Percentiles rank a stretch among this genome's conserved stretches.
Conservation (phyloP, 2,888 invertebrate species). For the Drosophila hamatofila region DNA sequence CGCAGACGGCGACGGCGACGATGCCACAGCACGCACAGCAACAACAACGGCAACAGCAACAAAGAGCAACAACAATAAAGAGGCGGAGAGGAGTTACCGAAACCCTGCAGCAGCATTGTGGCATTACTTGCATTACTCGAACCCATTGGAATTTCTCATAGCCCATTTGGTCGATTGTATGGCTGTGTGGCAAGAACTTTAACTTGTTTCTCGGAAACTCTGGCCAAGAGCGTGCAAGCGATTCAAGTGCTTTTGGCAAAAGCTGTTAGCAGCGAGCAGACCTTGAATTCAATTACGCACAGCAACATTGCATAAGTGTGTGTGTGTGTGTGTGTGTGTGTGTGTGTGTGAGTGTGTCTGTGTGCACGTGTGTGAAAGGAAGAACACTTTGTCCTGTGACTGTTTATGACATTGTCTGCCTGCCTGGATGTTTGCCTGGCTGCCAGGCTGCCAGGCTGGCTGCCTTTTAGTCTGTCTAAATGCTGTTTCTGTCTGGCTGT, state of each 20-base stretch:
- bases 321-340: conserved; percentile 25
- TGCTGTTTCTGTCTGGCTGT: conserved; percentile 25
- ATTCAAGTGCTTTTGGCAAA: conserved; percentile 70
- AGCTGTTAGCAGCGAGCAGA: conserved; percentile 35
- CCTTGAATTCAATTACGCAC: conserved; percentile 69
- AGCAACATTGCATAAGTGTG: conserved; percentile 42
- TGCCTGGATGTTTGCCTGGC: conserved; percentile 30
- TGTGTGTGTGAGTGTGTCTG: conserved; percentile 1
- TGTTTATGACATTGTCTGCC: conserved; percentile 66
- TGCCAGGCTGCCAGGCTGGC: conserved; percentile 33
- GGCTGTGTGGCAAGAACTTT: conserved; percentile 44
- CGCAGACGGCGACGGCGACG: conserved; percentile 33
- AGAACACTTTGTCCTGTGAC: conserved; percentile 62
- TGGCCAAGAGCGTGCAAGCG: conserved; percentile 21
- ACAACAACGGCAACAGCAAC: conserved; percentile 14
- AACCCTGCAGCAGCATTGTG: conserved; percentile 32
- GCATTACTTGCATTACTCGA: conserved; percentile 73
- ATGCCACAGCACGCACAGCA: conserved; percentile 14
- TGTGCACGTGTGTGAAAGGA: conserved; percentile 30
- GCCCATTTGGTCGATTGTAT: conserved; percentile 31
- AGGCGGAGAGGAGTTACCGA: conserved; percentile 6
- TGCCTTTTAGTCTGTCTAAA: conserved; percentile 29
- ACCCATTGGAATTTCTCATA: conserved; percentile 67
- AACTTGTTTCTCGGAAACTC: conserved; percentile 76
- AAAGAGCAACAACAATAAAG: background rate